Evolutionary conservation across 2,888 invertebrate species (phyloP).

Genomic region (Aphidoletes aphidimyza): DNA sequence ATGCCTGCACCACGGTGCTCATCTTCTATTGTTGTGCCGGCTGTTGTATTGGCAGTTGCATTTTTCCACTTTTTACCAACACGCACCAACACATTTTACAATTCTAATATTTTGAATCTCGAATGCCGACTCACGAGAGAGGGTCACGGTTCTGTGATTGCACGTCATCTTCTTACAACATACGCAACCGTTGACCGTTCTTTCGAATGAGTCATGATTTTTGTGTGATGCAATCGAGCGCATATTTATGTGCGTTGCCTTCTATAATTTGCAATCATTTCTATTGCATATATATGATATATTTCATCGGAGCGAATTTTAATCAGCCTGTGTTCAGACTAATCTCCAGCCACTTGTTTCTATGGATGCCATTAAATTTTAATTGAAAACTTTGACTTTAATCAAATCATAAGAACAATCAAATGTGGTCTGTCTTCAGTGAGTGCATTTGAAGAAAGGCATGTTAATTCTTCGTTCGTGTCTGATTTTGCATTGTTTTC

Average conservation of each 20-base stretch:
- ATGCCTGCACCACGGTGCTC: neutral
- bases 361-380: neutral
- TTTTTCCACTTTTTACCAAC: neutral
- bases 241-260: neutral
- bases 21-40: neutral
- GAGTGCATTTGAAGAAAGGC: too few species aligned
- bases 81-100: constrained; percentile 9
- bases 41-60: neutral
- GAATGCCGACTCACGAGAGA: constrained; percentile 21
- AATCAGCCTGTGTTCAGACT: neutral
- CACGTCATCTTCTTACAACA: constrained; percentile 53
- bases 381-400: neutral
- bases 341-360: neutral
- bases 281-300: neutral
- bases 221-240: neutral
- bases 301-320: too few species aligned
- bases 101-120: neutral
- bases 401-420: neutral
- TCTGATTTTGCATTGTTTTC: neutral
- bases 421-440: too few species aligned
- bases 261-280: neutral
- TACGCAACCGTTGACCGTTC: neutral
- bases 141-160: constrained; percentile 40
- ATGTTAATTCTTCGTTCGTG: constrained; percentile 27
- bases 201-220: constrained; percentile 1